These are phyloP conservation scores for Peromyscus attwateri DNA, from an alignment of 2,797 vertebrate species.

Conservation along the genomic window DNA sequence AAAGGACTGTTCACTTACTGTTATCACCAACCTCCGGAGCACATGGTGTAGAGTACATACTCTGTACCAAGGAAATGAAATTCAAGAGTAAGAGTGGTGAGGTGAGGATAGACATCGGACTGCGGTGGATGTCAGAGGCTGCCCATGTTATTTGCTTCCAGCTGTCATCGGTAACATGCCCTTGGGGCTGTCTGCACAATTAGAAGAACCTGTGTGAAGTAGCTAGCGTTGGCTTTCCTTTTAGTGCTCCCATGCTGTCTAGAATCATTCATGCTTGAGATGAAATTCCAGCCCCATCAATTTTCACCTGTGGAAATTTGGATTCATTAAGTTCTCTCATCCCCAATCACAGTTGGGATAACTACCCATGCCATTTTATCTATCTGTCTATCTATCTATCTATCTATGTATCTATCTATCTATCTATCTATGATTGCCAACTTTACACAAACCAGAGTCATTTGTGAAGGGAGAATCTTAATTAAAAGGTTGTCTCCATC, in stretches of 20 bases:
- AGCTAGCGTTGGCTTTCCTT: background rate
- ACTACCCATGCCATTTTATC: background rate
- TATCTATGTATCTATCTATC: background rate
- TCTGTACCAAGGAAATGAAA: background rate
- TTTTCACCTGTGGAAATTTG: background rate
- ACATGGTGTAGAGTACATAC: too few relatives aligned
- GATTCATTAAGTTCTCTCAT: background rate
- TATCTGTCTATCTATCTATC: background rate
- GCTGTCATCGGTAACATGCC: background rate
- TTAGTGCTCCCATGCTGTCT: background rate
- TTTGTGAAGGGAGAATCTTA: background rate
- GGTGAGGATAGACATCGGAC: too few relatives aligned
- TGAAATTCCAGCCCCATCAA: conserved; percentile 12
- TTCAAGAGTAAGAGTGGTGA: background rate
- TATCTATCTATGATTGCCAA: background rate
- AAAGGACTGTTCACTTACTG: background rate
- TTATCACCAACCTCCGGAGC: background rate
- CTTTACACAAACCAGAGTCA: background rate
- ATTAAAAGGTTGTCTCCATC: background rate
- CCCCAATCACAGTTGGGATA: background rate
- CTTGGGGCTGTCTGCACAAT: background rate
- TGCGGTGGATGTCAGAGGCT: background rate
- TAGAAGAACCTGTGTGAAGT: background rate
- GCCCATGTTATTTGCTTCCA: background rate
- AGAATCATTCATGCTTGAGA: background rate